Evolutionary conservation across 2,797 vertebrate genomes (phyloP), one percentile per base, ranked within the genome.

Genomic region (Sphenodon punctatus): DNA sequence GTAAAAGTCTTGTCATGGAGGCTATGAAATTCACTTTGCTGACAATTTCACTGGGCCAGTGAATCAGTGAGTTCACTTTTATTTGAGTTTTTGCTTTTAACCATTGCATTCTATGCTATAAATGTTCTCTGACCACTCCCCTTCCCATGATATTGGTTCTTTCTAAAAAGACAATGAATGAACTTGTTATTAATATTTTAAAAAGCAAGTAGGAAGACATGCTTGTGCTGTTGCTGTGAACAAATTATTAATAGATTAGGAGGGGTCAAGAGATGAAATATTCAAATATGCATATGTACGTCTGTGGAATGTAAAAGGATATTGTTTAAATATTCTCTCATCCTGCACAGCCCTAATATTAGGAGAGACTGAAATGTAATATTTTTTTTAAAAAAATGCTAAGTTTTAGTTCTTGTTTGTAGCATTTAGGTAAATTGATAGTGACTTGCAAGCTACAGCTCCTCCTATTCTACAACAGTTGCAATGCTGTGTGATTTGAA

Each of bases 361-460:
- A 0, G 0, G 36, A 73, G 42, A 22, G 56, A 66, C 46, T 32
- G 51, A 36, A 41, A 17, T 41, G 48, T 74, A 39, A 43, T 38
- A n/a, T n/a, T n/a, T n/a, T n/a, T n/a, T 74, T 53, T 34, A 61
- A 14, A 61, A 49, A 60, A 30, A 56, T 25, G 9, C 42, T 81
- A 4, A 74, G 25, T 60, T 70, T 14, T 6, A 1, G 15, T 73
- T 65, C 16, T 73, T 49, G n/a, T 0, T 0, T 32, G 2, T 51
- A 22, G 79, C 43, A 49, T 66, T 72, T n/a, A 34, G 2, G n/a
- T 75, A 5, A 48, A 10, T 39, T 30, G 58, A 34, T n/a, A n/a
- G 53, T 16, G 15, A 0, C 1, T 34, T 34, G 4, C 15, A 43
- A 27, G 38, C 30, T 75, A 16, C 20, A 70, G 43, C 19, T 27